A percentile compares a stretch with the other conserved stretches of the same genome.
Evolutionary conservation across 2,113 vertebrate genomes (phyloP).

Genomic region (Eublepharis macularius): DNA sequence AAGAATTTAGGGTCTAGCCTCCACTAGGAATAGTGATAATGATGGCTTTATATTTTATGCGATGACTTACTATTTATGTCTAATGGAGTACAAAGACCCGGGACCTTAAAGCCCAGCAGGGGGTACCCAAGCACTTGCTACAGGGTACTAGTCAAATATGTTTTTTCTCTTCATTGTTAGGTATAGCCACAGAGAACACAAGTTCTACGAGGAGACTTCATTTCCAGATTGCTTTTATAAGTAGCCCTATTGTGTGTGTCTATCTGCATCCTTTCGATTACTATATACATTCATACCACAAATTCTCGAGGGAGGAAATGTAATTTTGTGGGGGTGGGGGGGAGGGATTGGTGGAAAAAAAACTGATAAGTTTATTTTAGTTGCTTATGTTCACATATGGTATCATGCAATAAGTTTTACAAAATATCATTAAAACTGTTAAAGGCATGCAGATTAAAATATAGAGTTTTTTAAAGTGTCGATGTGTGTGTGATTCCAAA

Average conservation of each 20-base stretch:
- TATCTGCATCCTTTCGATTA: neutral
- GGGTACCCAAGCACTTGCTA: conserved; percentile 91
- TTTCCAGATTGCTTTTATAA: conserved; percentile 19
- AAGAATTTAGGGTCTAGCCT: conserved; percentile 17
- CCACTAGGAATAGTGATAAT: neutral
- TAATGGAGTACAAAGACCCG: conserved; percentile 43
- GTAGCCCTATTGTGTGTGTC: conserved; percentile 8
- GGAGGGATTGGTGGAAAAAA: neutral
- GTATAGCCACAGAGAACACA: neutral
- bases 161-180: conserved; percentile 29
- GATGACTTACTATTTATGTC: conserved; percentile 17
- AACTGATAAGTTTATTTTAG: neutral
- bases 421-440: neutral
- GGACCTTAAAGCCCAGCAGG: conserved; percentile 85
- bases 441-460: neutral
- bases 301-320: neutral
- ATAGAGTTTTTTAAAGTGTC: neutral
- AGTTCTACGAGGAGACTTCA: conserved; percentile 8
- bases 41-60: conserved; percentile 35
- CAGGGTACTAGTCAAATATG: conserved; percentile 47
- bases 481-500: neutral
- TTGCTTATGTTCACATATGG: neutral
- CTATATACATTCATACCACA: neutral
- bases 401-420: neutral
- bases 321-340: neutral